phyloP scores from a whole-genome alignment of 2,888 invertebrate genomes.

The Morpho helenor region DNA sequence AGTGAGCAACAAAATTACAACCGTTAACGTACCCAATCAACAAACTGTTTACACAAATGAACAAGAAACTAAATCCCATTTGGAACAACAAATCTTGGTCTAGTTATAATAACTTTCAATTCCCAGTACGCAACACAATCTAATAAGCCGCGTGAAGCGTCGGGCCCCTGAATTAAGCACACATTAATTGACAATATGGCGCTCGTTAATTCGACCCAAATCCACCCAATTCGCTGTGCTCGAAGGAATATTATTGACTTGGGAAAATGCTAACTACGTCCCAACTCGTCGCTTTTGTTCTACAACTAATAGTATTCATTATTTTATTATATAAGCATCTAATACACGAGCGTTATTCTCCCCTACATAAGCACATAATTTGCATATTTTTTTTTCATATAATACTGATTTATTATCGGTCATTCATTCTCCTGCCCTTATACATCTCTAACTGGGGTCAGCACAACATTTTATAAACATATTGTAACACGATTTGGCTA shows the following conservation, averaged over 20 bases:
- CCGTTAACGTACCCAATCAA: background rate
- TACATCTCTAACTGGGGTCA: no score
- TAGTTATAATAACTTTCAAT: constrained; percentile 18
- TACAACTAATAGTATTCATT: background rate
- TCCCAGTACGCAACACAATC: constrained; percentile 14
- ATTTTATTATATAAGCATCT: no score
- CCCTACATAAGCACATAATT: no score
- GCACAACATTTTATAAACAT: no score
- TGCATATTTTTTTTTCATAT: no score
- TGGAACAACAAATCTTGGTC: constrained; percentile 1
- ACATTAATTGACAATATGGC: constrained; percentile 14
- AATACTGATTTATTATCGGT: no score
- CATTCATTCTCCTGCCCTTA: no score
- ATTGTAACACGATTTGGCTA: no score
- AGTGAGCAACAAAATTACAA: no score
- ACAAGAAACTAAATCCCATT: background rate
- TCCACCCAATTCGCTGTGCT: constrained; percentile 8
- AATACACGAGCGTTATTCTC: no score
- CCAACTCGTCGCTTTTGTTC: no score
- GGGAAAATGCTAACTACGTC: constrained; percentile 13
- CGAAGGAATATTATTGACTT: constrained; percentile 15
- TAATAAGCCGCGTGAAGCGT: constrained; percentile 14
- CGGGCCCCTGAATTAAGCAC: constrained; percentile 11
- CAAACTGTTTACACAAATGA: background rate
- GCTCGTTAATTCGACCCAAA: constrained; percentile 19